A percentile compares a stretch with the other conserved stretches of the same genome.
Conservation (phyloP, 2,888 invertebrate species). For the Drosophila formosana region DNA sequence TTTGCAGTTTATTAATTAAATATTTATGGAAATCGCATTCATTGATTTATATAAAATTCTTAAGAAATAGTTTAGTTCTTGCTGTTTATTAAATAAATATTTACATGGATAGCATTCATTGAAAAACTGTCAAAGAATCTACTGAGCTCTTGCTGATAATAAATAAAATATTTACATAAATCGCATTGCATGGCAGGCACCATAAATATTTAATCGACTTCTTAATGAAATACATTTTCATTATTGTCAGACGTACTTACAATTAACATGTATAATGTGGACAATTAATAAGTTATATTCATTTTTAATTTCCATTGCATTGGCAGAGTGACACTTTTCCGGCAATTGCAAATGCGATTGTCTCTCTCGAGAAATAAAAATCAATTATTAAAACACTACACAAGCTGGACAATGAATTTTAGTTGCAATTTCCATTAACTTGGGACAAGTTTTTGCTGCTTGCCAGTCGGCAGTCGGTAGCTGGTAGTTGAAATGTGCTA, state of each 20-base stretch:
- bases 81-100: too few species aligned
- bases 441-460: conserved; percentile 1
- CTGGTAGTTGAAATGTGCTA: not conserved
- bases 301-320: not conserved
- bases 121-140: too few species aligned
- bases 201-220: too few species aligned
- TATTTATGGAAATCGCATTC: not conserved
- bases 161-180: too few species aligned
- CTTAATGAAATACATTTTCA: too few species aligned
- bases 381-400: not conserved
- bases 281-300: not conserved
- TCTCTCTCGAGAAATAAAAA: not conserved
- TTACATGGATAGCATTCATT: not conserved
- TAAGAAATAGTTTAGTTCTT: too few species aligned
- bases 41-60: too few species aligned
- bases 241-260: not conserved
- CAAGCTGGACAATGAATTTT: not conserved
- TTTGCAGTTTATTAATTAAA: too few species aligned
- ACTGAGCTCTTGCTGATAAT: too few species aligned
- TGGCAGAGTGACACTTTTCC: not conserved
- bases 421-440: conserved; percentile 6
- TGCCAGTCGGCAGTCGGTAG: not conserved
- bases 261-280: not conserved
- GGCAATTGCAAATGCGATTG: not conserved
- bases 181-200: too few species aligned